Evolutionary conservation across 2,797 vertebrate genomes (phyloP).

Genomic region (Tokudaia muenninki): DNA sequence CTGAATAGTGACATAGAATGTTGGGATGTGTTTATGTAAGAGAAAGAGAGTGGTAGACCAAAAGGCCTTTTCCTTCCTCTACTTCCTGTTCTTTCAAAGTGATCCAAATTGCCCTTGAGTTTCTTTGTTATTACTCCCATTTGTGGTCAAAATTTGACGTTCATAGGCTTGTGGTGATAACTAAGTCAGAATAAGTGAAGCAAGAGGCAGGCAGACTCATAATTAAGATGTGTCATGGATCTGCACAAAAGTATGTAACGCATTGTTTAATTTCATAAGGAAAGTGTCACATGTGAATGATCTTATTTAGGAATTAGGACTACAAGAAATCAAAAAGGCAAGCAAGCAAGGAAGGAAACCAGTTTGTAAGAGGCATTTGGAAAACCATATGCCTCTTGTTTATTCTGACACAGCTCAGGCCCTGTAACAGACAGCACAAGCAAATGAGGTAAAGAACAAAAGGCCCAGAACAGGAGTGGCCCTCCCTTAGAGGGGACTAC

Average conservation of each 20-base stretch:
- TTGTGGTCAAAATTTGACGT: constrained; percentile 35
- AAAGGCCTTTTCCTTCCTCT: neutral
- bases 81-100: neutral
- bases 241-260: constrained; percentile 11
- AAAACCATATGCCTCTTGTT: constrained; percentile 32
- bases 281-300: constrained; percentile 48
- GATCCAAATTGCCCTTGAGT: neutral
- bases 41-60: neutral
- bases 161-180: constrained; percentile 24
- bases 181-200: constrained; percentile 6
- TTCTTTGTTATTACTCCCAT: constrained; percentile 37
- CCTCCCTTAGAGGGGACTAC: neutral
- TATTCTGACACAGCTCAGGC: neutral
- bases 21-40: neutral
- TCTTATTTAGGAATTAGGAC: constrained; percentile 41
- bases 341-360: neutral
- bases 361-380: constrained; percentile 38
- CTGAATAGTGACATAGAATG: neutral
- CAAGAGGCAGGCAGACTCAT: neutral
- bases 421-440: neutral
- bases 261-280: constrained; percentile 33
- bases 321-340: constrained; percentile 39
- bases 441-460: constrained; percentile 51
- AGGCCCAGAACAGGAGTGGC: neutral
- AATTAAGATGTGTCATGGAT: constrained; percentile 15